These are phyloP conservation scores for Propithecus deckenii DNA, from an alignment of 2,797 vertebrate species.

Conservation along the genomic window DNA sequence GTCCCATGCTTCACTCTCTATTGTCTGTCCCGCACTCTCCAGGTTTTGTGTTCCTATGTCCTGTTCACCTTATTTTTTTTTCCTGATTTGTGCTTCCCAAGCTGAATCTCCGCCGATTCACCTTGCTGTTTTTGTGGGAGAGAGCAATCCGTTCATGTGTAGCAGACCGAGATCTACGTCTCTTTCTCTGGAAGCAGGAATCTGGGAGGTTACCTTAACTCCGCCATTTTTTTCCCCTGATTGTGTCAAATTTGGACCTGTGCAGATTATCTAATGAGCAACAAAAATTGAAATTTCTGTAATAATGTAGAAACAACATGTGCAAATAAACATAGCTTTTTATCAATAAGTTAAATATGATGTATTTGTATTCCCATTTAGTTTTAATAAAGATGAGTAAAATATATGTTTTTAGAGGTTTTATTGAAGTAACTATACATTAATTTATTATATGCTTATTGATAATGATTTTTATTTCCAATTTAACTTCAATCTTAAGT, in stretches of 20 bases:
- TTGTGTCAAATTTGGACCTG: background rate
- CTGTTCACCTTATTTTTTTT: too few relatives aligned
- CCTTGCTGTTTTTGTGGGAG: too few relatives aligned
- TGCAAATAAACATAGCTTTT: background rate
- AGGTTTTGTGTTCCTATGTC: too few relatives aligned
- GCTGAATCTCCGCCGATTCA: too few relatives aligned
- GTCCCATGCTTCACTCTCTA: too few relatives aligned
- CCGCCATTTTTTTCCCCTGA: background rate
- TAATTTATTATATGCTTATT: background rate
- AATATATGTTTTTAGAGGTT: background rate
- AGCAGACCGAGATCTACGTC: too few relatives aligned
- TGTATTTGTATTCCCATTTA: slow-evolving; percentile 23
- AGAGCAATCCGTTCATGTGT: too few relatives aligned
- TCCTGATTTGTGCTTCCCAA: too few relatives aligned
- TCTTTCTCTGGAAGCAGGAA: too few relatives aligned
- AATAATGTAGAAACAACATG: background rate
- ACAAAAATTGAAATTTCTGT: background rate
- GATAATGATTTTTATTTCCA: background rate
- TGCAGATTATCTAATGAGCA: background rate
- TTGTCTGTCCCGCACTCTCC: too few relatives aligned
- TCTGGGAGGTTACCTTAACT: too few relatives aligned
- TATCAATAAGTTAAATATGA: background rate
- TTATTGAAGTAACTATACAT: background rate
- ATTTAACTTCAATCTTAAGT: background rate
- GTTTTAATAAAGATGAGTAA: background rate